Evolutionary conservation across 2,797 vertebrate genomes (phyloP).

Genomic region (Coregonus suidteri): DNA sequence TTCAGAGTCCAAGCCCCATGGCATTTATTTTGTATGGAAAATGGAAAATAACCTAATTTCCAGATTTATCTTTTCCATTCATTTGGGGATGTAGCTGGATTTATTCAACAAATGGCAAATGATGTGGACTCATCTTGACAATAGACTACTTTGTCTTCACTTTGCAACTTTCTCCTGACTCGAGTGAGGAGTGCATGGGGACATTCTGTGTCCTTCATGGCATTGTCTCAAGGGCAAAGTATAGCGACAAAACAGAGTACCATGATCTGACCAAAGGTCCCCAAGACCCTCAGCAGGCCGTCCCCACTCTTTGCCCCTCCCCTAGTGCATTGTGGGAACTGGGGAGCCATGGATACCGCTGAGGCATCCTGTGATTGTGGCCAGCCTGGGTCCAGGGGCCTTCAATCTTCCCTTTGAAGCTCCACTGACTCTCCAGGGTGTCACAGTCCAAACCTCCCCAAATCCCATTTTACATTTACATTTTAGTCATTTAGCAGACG

Average conservation of each 20-base stretch:
- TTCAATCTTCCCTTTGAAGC: too few species aligned
- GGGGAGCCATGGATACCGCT: slow-evolving; percentile 59
- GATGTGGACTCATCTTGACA: too few species aligned
- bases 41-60: too few species aligned
- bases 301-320: slow-evolving; percentile 48
- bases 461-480: too few species aligned
- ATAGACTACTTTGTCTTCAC: neutral
- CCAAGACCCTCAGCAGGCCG: slow-evolving; percentile 33
- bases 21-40: too few species aligned
- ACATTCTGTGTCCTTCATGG: slow-evolving; percentile 51
- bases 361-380: slow-evolving; percentile 63
- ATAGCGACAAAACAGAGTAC: slow-evolving; percentile 35
- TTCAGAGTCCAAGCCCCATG: too few species aligned
- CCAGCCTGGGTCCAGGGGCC: too few species aligned
- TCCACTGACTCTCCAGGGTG: slow-evolving; percentile 69
- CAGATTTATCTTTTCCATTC: too few species aligned
- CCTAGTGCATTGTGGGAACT: slow-evolving; percentile 41
- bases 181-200: slow-evolving; percentile 12
- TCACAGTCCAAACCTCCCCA: slow-evolving; percentile 42
- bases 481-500: too few species aligned
- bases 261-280: slow-evolving; percentile 5
- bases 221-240: slow-evolving; percentile 51
- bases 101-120: too few species aligned
- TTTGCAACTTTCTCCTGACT: slow-evolving; percentile 10
- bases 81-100: too few species aligned